phyloP scores from a whole-genome alignment of 2,888 invertebrate genomes.

The Drosophila monieri region DNA sequence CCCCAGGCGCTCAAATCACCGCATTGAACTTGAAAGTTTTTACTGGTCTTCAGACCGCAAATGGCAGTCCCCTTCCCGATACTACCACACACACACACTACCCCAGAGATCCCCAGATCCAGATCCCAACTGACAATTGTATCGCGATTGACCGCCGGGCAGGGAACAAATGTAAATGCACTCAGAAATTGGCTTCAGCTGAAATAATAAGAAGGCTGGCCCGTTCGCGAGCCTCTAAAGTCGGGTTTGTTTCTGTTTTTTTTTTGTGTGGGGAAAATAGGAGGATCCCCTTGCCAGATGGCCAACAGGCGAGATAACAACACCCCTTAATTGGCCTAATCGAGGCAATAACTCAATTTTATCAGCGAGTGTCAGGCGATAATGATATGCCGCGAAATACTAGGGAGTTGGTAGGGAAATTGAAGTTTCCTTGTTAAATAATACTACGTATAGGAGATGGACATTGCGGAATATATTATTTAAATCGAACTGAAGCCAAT shows the following conservation, averaged over 20 bases:
- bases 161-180: constrained; percentile 50
- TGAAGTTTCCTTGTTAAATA: background rate
- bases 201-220: constrained; percentile 42
- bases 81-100: background rate
- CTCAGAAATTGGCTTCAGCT: constrained; percentile 42
- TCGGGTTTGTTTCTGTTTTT: background rate
- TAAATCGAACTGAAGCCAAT: too few relatives aligned
- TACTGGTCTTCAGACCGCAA: constrained; percentile 14
- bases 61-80: constrained; percentile 1
- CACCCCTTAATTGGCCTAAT: constrained; percentile 74
- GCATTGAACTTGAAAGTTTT: constrained; percentile 70
- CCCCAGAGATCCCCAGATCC: constrained; percentile 31
- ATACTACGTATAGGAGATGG: too few relatives aligned
- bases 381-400: constrained; percentile 48
- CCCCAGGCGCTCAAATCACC: constrained; percentile 68
- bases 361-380: constrained; percentile 52
- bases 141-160: constrained; percentile 76
- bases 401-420: background rate
- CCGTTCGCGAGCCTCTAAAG: constrained; percentile 1
- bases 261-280: background rate
- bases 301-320: constrained; percentile 34
- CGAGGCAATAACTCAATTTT: constrained; percentile 76
- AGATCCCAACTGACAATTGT: constrained; percentile 65
- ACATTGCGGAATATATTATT: background rate
- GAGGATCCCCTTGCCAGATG: constrained; percentile 3